A percentile compares a stretch with the other conserved stretches of the same genome.
These are phyloP conservation scores for Drosophila bifasciata DNA, from an alignment of 1,140 invertebrate genomes.

Conservation along the genomic window DNA sequence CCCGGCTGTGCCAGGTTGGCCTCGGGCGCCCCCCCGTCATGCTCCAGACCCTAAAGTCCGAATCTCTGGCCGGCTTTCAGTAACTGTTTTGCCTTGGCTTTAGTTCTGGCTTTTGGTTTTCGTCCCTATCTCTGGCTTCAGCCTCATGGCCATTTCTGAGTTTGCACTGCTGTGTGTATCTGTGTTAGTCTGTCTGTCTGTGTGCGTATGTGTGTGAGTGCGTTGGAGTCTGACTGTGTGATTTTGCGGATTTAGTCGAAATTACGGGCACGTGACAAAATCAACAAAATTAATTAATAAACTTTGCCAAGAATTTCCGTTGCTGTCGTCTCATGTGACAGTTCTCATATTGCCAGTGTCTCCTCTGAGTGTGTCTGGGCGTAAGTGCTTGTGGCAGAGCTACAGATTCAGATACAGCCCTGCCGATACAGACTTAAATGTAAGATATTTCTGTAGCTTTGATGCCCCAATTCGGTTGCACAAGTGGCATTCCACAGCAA, in stretches of 20 bases:
- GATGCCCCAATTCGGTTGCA: slow-evolving; percentile 6
- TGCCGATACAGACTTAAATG: slow-evolving; percentile 19
- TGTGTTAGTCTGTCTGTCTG: not conserved
- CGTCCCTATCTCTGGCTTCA: slow-evolving; percentile 9
- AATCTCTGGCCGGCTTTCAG: slow-evolving; percentile 62
- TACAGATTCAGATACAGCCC: not conserved
- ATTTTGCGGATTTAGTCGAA: slow-evolving; percentile 73
- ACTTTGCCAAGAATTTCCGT: slow-evolving; percentile 77
- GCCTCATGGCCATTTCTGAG: slow-evolving; percentile 27
- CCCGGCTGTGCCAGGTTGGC: not conserved
- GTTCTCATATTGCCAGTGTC: slow-evolving; percentile 60
- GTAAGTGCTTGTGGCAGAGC: not conserved
- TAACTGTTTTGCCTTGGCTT: slow-evolving; percentile 64
- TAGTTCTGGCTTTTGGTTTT: slow-evolving; percentile 60
- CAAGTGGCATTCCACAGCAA: slow-evolving; percentile 7
- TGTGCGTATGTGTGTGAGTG: slow-evolving; percentile 35
- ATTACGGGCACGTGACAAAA: slow-evolving; percentile 80
- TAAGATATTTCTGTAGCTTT: slow-evolving; percentile 1
- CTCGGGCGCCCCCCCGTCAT: not conserved
- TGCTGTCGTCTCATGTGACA: slow-evolving; percentile 73
- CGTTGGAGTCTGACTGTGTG: slow-evolving; percentile 43
- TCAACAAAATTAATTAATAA: slow-evolving; percentile 83
- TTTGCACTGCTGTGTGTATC: not conserved
- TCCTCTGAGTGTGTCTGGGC: not conserved
- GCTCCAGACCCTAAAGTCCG: slow-evolving; percentile 10